Evolutionary conservation across 2,113 vertebrate genomes (phyloP), one percentile per base, ranked within the genome.

Genomic region (Irena cyanogastra): DNA sequence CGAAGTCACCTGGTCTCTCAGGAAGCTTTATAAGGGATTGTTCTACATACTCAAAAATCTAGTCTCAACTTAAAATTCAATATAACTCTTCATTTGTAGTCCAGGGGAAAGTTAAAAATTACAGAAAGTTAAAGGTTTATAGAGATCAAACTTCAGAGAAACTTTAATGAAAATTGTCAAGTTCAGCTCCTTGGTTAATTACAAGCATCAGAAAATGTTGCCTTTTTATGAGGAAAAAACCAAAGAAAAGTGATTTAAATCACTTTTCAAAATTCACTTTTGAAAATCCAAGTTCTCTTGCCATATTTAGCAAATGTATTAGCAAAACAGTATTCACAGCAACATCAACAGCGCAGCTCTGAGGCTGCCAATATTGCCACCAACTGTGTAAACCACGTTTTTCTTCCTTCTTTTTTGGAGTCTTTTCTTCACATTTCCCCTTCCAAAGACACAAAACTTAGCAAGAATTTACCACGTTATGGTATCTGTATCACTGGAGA

Each of bases 301-400:
- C 80, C 65, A 45, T 79, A 91, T 92, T 95, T 89, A 87, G 65
- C 57, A 87, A 91, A 94, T 17, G 61, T n/a, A n/a, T n/a, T n/a
- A n/a, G n/a, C 1, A 16, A 91, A 89, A 75, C 5, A 30, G 39
- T 71, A 53, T 71, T 71, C 89, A 42, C 71, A 81, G 83, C 23
- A 81, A 92, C 35, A 95, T 69, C 41, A 92, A 63, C 83, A 91
- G 19, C 8, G 30, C 37, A 88, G 47, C 59, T 92, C 44, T 60
- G 49, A 84, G 37, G 56, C 65, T 76, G 93, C 89, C 87, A 94
- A 49, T 50, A 89, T 8, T 49, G 33, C 11, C 70, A 82, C 56
- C 72, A 89, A 49, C 47, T 45, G 47, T 27, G 83, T 70, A 74
- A 87, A 96, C 6, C 26, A 71, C 4, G 13, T 65, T 72, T 70